Base-by-base conservation (phyloP, 2,113 vertebrate genomes). In the Opisthocomus hoazin region DNA sequence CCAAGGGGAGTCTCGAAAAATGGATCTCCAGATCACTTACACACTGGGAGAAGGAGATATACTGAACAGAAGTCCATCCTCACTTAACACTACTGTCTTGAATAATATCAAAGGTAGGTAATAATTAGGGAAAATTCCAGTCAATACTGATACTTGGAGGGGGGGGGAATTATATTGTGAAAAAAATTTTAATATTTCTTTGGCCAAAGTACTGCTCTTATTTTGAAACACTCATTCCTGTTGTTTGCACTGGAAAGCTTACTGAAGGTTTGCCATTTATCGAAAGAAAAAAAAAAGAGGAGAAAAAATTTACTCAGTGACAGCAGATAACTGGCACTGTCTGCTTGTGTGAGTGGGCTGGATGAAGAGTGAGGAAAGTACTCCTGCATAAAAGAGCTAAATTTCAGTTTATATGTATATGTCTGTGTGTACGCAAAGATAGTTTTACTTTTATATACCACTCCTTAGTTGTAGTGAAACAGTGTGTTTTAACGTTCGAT, bases 41-140 rank as follows among this genome's bases (percentile, higher is more conserved):
- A 95, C 96, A 27, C 70, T 98, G 0, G 98, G 98, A 65, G 98
- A 97, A 36, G 97, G 98, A 21, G 98, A 98, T 34, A 96, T 93
- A 1, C 95, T 98, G 70, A 98, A 97, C 83, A 98, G 98, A 78
- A 98, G 98, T 58, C 99, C 99, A 3, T 98, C 98, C 81, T 98
- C 98, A 13, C 98, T 99, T 17, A 97, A 87, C 63, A 97, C 96
- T 45, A 71, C 98, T 53, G 94, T 98, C 96, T 79, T 97, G 74
- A 97, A 97, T 92, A 98, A 98, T 61, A 97, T 98, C 58, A 99
- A 98, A 99, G 99, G 99, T 99, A 73, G 66, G 97, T 6, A 22
- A 29, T 43, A n/a, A 15, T 0, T 4, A 13, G 54, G n/a, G 39
- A 15, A 51, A 61, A 36, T n/a, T 34, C 30, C 36, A 20, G 15